A percentile compares a stretch with the other conserved stretches of the same genome.
Conservation (phyloP, 2,113 vertebrate species). For the Nibea coibor region DNA sequence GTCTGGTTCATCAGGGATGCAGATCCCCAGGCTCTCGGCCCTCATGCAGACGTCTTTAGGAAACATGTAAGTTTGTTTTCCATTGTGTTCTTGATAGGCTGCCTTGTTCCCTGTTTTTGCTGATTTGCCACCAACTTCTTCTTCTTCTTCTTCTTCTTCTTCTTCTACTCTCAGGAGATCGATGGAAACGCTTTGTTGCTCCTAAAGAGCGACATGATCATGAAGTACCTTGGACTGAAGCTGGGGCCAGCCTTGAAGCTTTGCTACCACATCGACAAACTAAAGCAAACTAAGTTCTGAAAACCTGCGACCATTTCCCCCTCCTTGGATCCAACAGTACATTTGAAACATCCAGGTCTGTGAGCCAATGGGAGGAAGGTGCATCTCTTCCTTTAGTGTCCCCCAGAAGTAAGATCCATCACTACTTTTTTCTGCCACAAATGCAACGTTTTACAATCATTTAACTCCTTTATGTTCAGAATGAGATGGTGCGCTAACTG, state of each 20-base stretch:
- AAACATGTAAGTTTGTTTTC: conserved; percentile 87
- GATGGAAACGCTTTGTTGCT: conserved; percentile 94
- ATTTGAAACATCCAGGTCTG: conserved; percentile 20
- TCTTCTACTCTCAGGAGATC: conserved; percentile 88
- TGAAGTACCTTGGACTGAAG: conserved; percentile 98
- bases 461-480: no score
- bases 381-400: background rate
- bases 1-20: conserved; percentile 93
- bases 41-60: conserved; percentile 92
- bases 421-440: background rate
- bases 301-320: background rate
- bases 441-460: no score
- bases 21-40: conserved; percentile 93
- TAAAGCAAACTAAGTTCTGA: conserved; percentile 95
- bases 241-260: conserved; percentile 95
- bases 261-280: conserved; percentile 96
- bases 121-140: background rate
- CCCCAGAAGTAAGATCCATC: background rate
- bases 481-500: no score
- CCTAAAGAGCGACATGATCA: conserved; percentile 96
- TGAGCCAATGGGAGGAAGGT: conserved; percentile 14
- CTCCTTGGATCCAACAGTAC: conserved; percentile 26
- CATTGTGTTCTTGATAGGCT: background rate
- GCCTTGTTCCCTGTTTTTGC: background rate
- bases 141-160: conserved; percentile 3